A percentile compares a stretch with the other conserved stretches of the same genome.
Conservation (phyloP, 1,140 invertebrate genomes). For the Zaprionus tsacasi region DNA sequence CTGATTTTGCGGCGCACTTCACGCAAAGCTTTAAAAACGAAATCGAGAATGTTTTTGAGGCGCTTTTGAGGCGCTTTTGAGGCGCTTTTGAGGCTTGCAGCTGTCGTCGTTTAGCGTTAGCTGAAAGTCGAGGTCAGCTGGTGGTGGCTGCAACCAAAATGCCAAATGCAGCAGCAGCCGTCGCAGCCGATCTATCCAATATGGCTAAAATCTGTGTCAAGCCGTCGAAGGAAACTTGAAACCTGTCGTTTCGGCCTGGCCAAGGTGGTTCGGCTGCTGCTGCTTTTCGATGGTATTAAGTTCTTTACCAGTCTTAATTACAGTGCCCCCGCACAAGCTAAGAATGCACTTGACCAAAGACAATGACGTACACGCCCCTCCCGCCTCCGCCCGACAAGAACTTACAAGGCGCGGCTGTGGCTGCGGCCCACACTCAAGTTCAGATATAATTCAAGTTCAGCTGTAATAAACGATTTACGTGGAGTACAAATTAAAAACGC, state of each 20-base stretch:
- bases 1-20: not conserved
- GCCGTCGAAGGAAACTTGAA: constrained; percentile 76
- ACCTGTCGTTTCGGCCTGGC: constrained; percentile 47
- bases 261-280: constrained; percentile 33
- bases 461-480: constrained; percentile 26
- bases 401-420: constrained; percentile 1
- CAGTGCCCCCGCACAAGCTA: constrained; percentile 21
- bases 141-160: constrained; percentile 70
- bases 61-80: constrained; percentile 34
- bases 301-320: constrained; percentile 62
- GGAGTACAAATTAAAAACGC: constrained; percentile 28
- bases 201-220: constrained; percentile 70
- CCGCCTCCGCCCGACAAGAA: not conserved
- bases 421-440: constrained; percentile 29
- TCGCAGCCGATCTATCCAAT: constrained; percentile 52
- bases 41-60: constrained; percentile 37
- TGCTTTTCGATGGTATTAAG: constrained; percentile 50
- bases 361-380: constrained; percentile 50
- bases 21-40: constrained; percentile 4
- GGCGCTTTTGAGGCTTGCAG: constrained; percentile 31
- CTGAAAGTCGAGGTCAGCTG: constrained; percentile 74
- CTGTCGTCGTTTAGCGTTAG: constrained; percentile 37
- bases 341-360: constrained; percentile 70
- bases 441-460: constrained; percentile 45
- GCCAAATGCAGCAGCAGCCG: constrained; percentile 67